Evolutionary conservation across 2,888 invertebrate species (phyloP).

Genomic region (Stegophylla sp.): DNA sequence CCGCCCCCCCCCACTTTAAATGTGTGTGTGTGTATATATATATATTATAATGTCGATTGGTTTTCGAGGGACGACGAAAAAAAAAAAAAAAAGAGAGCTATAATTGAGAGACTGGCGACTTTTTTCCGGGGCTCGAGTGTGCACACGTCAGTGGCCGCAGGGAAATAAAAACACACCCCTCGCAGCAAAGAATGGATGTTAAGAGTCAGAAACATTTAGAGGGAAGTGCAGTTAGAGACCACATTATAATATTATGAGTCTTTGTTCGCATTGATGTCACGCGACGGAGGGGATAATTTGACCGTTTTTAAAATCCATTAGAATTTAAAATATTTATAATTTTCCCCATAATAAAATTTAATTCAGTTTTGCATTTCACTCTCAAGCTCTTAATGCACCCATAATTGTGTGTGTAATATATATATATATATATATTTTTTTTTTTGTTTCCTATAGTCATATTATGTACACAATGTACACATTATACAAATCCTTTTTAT

Average conservation of each 20-base stretch:
- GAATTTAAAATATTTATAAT: conserved; percentile 43
- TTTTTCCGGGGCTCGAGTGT: conserved; percentile 6
- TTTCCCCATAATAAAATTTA: conserved; percentile 12
- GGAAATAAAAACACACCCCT: conserved; percentile 31
- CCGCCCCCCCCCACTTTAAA: neutral
- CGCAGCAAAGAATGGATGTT: conserved; percentile 20
- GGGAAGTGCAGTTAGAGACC: conserved; percentile 30
- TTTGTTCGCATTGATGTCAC: neutral
- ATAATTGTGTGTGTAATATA: neutral
- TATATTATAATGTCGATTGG: too few species aligned
- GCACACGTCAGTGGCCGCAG: neutral
- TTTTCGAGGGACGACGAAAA: conserved; percentile 4
- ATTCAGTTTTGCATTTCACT: neutral
- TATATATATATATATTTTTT: neutral
- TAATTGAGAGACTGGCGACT: conserved; percentile 27
- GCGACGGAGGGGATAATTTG: conserved; percentile 3
- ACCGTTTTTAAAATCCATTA: conserved; percentile 37
- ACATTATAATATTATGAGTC: conserved; percentile 39
- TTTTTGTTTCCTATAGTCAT: neutral
- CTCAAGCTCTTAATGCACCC: neutral
- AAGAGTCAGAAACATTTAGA: conserved; percentile 36
- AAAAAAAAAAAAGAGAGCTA: too few species aligned
- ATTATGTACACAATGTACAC: neutral
- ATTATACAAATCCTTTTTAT: neutral
- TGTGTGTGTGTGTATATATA: neutral